A percentile compares a stretch with the other conserved stretches of the same genome.
These are phyloP conservation scores for Clarias fuscus DNA, from an alignment of 2,797 vertebrate species.

Conservation along the genomic window DNA sequence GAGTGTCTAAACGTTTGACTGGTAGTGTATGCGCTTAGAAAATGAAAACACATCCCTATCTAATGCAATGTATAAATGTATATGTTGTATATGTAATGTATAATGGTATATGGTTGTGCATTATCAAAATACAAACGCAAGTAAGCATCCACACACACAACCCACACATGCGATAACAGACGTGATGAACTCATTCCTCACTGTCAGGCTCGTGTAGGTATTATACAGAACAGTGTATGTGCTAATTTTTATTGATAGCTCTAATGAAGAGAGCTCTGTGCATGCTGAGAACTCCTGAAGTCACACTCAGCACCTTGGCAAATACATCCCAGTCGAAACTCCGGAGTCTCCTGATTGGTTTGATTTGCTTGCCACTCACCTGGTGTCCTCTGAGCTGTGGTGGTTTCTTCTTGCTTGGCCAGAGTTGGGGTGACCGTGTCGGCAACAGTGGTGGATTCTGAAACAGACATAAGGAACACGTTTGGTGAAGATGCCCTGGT, in stretches of 20 bases:
- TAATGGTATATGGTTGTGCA: background rate
- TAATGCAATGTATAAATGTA: background rate
- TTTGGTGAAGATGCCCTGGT: slow-evolving; percentile 13
- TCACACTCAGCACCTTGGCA: background rate
- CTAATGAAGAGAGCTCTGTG: slow-evolving; percentile 13
- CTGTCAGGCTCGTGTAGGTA: slow-evolving; percentile 27
- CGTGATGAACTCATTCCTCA: slow-evolving; percentile 29
- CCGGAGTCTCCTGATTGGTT: slow-evolving; percentile 31
- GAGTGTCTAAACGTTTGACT: no score
- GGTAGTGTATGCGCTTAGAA: no score
- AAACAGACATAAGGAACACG: slow-evolving; percentile 8
- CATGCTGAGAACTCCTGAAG: slow-evolving; percentile 1
- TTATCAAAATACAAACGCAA: background rate
- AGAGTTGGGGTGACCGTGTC: slow-evolving; percentile 85
- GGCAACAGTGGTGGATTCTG: slow-evolving; percentile 86
- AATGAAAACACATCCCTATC: no score
- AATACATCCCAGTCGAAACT: background rate
- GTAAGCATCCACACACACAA: background rate
- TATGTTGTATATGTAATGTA: no score
- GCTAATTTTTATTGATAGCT: slow-evolving; percentile 26
- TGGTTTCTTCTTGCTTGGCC: slow-evolving; percentile 81
- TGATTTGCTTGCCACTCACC: slow-evolving; percentile 61
- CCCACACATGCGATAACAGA: background rate
- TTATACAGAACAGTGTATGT: slow-evolving; percentile 31
- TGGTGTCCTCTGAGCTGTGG: slow-evolving; percentile 68